Conservation (phyloP, 2,797 vertebrate species). For the Mionectes olivaceus region DNA sequence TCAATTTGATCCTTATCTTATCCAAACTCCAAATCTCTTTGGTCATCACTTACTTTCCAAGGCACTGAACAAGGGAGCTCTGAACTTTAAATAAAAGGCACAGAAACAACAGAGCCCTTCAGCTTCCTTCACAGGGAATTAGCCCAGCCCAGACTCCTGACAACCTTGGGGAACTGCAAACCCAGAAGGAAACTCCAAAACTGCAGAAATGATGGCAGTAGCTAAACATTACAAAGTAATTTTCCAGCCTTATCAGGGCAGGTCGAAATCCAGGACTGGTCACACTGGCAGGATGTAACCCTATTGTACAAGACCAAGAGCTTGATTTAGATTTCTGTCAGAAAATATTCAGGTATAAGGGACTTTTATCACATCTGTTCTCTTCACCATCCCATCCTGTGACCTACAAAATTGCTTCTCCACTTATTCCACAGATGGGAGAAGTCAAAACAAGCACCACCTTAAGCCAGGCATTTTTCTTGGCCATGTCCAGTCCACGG, state of each 20-base stretch:
- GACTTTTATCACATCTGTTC: background rate
- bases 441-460: background rate
- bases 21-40: conserved; percentile 7
- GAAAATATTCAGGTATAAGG: background rate
- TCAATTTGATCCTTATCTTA: conserved; percentile 51
- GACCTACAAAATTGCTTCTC: background rate
- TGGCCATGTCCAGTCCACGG: background rate
- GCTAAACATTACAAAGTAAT: background rate
- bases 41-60: conserved; percentile 15
- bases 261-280: background rate
- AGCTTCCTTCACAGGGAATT: background rate
- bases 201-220: background rate
- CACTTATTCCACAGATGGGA: background rate
- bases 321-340: background rate
- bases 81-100: background rate
- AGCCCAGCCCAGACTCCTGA: background rate
- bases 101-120: background rate
- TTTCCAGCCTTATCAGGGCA: background rate
- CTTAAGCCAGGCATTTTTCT: background rate
- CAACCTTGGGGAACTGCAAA: background rate
- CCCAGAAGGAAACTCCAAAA: background rate
- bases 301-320: background rate
- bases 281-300: background rate
- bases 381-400: background rate
- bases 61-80: background rate